phyloP scores from a whole-genome alignment of 1,140 invertebrate species.

The Oryzaephilus surinamensis region DNA sequence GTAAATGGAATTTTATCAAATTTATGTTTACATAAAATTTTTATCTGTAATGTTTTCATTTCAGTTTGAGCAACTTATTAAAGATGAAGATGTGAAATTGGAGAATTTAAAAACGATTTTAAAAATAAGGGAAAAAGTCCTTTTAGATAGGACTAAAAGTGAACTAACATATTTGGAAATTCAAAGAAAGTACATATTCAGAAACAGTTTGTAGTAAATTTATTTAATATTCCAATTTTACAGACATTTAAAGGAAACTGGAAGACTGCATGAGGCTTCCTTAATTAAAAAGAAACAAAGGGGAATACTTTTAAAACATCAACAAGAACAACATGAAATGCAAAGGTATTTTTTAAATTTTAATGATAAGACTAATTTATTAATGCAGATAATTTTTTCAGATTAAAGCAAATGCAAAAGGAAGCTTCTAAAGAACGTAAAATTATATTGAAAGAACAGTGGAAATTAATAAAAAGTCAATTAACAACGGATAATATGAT shows the following conservation, averaged over 20 bases:
- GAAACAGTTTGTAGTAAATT: conserved; percentile 11
- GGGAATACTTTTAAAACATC: conserved; percentile 30
- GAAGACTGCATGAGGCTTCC: conserved; percentile 31
- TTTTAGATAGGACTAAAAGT: conserved; percentile 31
- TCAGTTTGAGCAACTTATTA: conserved; percentile 34
- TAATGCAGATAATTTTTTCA: conserved; percentile 11
- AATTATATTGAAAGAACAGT: conserved; percentile 26
- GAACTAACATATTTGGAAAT: conserved; percentile 34
- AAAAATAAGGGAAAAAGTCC: conserved; percentile 31
- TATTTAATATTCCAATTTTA: conserved; percentile 3
- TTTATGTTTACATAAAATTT: too few relatives aligned
- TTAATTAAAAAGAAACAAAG: conserved; percentile 35
- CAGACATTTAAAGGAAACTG: conserved; percentile 32
- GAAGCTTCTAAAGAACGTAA: conserved; percentile 30
- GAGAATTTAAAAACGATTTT: conserved; percentile 32
- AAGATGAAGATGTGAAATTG: conserved; percentile 32
- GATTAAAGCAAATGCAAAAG: conserved; percentile 35
- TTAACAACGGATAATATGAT: conserved; percentile 23
- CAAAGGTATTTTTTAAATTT: conserved; percentile 26
- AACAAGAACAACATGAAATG: conserved; percentile 34
- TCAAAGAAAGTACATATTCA: conserved; percentile 35
- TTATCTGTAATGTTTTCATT: conserved; percentile 1
- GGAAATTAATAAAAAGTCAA: conserved; percentile 30
- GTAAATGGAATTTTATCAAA: background rate
- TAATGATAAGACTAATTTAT: background rate